Base-by-base conservation (phyloP, 2,113 vertebrate genomes). In the Ciconia stormi region DNA sequence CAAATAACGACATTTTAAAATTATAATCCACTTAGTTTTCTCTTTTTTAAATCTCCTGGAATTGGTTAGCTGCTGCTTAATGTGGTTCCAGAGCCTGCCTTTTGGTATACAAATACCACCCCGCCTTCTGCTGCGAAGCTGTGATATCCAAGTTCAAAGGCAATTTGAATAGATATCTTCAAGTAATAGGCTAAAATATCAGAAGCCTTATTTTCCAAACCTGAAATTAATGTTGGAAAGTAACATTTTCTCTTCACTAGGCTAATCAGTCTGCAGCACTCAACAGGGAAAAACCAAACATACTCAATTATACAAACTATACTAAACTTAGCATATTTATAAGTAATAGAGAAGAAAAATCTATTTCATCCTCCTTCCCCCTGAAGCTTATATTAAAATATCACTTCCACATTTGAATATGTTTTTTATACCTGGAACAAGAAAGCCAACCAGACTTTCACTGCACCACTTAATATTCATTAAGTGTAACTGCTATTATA, bases 1-100 rank as follows among this genome's bases (percentile, higher is more conserved):
- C 89, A 93, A 80, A 85, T 82, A 94, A 86, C 0, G 14, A 89
- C 90, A 90, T 70, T 95, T 96, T 63, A 74, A 77, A 95, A 94
- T 89, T 46, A 96, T 96, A 97, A 97, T 95, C 72, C 80, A 94
- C 55, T 83, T 92, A 83, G 25, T 70, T 83, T 86, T 87, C 66
- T 50, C 21, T 58, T 49, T 83, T 74, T 78, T 70, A 89, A 90
- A 81, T 90, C 65, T 94, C 61, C 42, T 76, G 56, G 44, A 91
- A 89, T 61, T 50, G 78, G 62, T 72, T 94, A 92, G 72, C 85
- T 79, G 76, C 61, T 90, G 56, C 34, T 40, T 87, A 95, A 88
- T 82, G 27, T 40, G 62, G 90, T 89, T 89, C 65, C 89, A 90
- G 52, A 93, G 32, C 20, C 59, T 66, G 61, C 38, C 30, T 69